Base-by-base conservation (phyloP, 2,113 vertebrate genomes). In the Haemorhous mexicanus region DNA sequence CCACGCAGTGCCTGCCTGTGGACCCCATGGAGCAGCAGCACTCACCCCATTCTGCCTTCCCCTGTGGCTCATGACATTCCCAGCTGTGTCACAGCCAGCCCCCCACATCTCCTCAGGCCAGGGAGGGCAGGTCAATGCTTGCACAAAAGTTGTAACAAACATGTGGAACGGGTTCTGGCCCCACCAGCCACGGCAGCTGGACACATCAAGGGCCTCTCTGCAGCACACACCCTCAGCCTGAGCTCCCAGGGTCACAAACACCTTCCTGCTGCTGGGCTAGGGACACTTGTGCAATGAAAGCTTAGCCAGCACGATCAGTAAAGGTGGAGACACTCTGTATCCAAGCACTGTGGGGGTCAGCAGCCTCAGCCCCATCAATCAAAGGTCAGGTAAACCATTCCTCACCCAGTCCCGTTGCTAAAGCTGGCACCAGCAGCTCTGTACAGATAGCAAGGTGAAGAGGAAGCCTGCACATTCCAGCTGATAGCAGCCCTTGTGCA, bases 131-230 rank as follows among this genome's bases (percentile, higher is more conserved):
- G 8, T 4, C 23, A 15, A 7, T 6, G 41, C 55, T n/a, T 2
- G 0, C 8, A 2, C 2, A 1, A 12, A n/a, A 3, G 0, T 19
- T 4, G 1, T 15, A 33, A 26, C 28, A 8, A 68, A 43, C 18
- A 2, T 7, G 28, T 50, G 39, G 69, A 72, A 52, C 46, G 30
- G 52, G 8, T 21, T 47, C 68, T 61, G 46, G 33, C 28, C 39
- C 5, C 0, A 7, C 26, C 50, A 74, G 50, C 63, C 16, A 13
- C 3, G 3, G 61, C 63, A 74, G 50, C 49, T 59, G 78, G 67
- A 78, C 68, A 52, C 47, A 69, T 7, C 4, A 1, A 70, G 47
- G 52, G 16, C 39, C 19, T 56, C 74, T 69, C 73, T 53, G n/a
- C 30, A 77, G 52, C 56, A 22, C 56, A 23, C 23, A 14, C 21